phyloP scores from a whole-genome alignment of 1,140 invertebrate species.

The Drosophila melanica region DNA sequence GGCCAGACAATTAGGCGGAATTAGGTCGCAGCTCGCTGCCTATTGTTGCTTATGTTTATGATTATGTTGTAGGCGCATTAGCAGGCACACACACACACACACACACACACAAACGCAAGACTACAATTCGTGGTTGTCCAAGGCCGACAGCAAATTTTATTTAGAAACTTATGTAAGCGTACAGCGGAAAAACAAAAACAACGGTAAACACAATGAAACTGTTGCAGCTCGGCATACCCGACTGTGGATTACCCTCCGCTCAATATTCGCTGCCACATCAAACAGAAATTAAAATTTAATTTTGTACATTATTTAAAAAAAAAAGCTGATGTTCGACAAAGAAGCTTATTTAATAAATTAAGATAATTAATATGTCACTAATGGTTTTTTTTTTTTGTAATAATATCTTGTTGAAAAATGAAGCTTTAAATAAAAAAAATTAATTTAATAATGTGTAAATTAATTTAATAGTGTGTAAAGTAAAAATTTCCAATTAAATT shows the following conservation, averaged over 20 bases:
- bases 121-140: constrained; percentile 9
- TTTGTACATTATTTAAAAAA: too few species aligned
- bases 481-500: too few species aligned
- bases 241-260: background rate
- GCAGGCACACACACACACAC: constrained; percentile 21
- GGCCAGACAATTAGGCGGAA: constrained; percentile 57
- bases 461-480: too few species aligned
- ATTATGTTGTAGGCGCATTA: constrained; percentile 68
- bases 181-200: background rate
- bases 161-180: constrained; percentile 45
- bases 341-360: too few species aligned
- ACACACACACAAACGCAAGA: constrained; percentile 1
- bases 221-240: background rate
- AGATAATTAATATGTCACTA: too few species aligned
- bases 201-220: background rate
- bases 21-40: constrained; percentile 46
- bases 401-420: too few species aligned
- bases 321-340: too few species aligned
- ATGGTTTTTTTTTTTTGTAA: too few species aligned
- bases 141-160: constrained; percentile 42
- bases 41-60: constrained; percentile 69
- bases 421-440: too few species aligned
- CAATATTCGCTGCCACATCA: too few species aligned
- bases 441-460: too few species aligned
- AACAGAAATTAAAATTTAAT: too few species aligned